phyloP scores from a whole-genome alignment of 2,797 vertebrate genomes.

The Diceros bicornis region DNA sequence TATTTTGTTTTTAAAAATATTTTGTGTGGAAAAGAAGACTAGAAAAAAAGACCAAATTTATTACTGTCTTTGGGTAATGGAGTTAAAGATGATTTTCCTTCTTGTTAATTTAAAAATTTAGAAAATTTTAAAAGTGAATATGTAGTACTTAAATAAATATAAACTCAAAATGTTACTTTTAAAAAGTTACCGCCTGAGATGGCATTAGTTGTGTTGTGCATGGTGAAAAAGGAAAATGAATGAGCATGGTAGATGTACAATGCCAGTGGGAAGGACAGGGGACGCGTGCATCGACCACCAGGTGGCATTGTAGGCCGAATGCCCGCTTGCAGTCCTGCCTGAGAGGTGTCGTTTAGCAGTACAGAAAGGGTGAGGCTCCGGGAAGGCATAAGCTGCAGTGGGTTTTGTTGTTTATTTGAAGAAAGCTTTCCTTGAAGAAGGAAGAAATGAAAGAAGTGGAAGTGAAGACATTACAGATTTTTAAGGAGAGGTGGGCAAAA shows the following conservation, averaged over 20 bases:
- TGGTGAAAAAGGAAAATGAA: not conserved
- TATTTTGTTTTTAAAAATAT: not conserved
- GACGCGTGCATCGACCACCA: not conserved
- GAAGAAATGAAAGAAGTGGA: slow-evolving; percentile 6
- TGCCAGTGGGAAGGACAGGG: not conserved
- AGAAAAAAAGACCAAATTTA: not conserved
- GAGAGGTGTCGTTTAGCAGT: not conserved
- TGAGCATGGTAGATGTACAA: not conserved
- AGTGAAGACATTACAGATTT: not conserved
- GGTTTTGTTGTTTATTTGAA: slow-evolving; percentile 13
- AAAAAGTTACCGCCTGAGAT: not conserved
- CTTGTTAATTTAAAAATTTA: slow-evolving; percentile 44
- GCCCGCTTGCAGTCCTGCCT: not conserved
- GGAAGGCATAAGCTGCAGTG: not conserved
- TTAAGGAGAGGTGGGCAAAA: not conserved
- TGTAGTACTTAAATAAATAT: not conserved
- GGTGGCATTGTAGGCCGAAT: not conserved
- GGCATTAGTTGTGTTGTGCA: not conserved
- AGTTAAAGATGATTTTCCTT: slow-evolving; percentile 58
- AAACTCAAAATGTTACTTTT: not conserved
- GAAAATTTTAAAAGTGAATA: not conserved
- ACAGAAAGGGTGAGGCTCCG: not conserved
- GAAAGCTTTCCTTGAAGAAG: slow-evolving; percentile 40
- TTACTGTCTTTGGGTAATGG: slow-evolving; percentile 15
- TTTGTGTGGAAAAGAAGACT: not conserved